These are phyloP conservation scores for Pterois miles DNA, from an alignment of 2,797 vertebrate genomes.

Conservation along the genomic window DNA sequence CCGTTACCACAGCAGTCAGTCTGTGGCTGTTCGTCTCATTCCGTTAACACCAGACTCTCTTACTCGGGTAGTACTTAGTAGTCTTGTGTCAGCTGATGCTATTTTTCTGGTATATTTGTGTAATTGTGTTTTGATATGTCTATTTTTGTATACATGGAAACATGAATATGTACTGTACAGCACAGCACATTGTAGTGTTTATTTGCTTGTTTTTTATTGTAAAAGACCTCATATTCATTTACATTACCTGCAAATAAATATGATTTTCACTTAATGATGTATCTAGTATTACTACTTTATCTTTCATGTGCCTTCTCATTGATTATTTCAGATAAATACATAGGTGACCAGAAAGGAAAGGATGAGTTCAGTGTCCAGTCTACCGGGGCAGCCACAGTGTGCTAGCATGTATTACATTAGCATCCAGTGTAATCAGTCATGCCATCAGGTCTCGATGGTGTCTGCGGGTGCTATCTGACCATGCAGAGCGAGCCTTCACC, in stretches of 20 bases:
- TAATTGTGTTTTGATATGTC: conserved; percentile 68
- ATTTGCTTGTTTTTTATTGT: conserved; percentile 59
- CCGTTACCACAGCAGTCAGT: no score
- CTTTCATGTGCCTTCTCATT: not conserved
- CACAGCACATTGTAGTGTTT: conserved; percentile 29
- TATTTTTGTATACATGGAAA: conserved; percentile 70
- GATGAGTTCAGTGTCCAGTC: no score
- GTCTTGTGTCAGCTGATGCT: conserved; percentile 21
- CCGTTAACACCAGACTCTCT: not conserved
- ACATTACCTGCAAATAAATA: conserved; percentile 64
- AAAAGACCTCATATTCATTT: conserved; percentile 45
- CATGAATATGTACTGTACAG: conserved; percentile 36
- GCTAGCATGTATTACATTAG: no score
- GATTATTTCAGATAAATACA: no score
- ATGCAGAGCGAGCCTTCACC: no score
- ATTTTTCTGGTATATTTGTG: conserved; percentile 34
- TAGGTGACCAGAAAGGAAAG: no score
- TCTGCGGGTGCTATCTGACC: no score
- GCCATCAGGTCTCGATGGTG: no score
- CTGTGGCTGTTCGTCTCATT: not conserved
- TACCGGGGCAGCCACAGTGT: no score
- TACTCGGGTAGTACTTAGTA: no score
- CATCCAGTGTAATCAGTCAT: no score
- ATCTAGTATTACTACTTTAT: not conserved
- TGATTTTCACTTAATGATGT: conserved; percentile 27